A percentile compares a stretch with the other conserved stretches of the same genome.
Conservation (phyloP, 1,140 invertebrate genomes). For the Leptinotarsa texana region DNA sequence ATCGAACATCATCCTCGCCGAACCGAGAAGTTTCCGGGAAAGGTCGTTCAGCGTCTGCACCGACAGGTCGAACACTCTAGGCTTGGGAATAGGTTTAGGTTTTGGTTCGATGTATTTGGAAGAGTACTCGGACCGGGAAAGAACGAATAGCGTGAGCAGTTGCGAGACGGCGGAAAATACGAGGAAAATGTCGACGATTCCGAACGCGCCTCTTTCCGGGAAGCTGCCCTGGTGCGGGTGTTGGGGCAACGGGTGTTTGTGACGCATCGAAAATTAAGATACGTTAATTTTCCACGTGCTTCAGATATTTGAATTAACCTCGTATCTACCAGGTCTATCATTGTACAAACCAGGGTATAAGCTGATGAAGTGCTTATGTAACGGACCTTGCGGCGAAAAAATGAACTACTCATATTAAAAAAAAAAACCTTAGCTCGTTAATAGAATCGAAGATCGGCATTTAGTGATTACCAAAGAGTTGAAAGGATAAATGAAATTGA, state of each 20-base stretch:
- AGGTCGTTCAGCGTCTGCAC: conserved; percentile 52
- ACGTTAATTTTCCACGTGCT: neutral
- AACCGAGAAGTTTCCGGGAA: conserved; percentile 43
- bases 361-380: too few species aligned
- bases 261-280: conserved; percentile 36
- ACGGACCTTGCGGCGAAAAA: too few species aligned
- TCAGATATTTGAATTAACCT: too few species aligned
- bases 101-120: conserved; percentile 43
- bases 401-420: too few species aligned
- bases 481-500: too few species aligned
- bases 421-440: too few species aligned
- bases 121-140: conserved; percentile 66
- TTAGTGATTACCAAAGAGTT: too few species aligned
- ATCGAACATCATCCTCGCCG: conserved; percentile 29
- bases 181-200: conserved; percentile 63
- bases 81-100: conserved; percentile 34
- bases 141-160: conserved; percentile 69
- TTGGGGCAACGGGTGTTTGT: conserved; percentile 84
- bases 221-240: conserved; percentile 86
- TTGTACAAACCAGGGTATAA: too few species aligned
- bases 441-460: too few species aligned
- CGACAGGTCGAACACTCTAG: conserved; percentile 48
- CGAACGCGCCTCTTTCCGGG: conserved; percentile 59
- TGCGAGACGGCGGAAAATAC: conserved; percentile 59
- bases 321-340: too few species aligned